Evolutionary conservation across 2,113 vertebrate species (phyloP), one percentile per base, ranked within the genome.

Genomic region (Ramphastos sulfuratus): DNA sequence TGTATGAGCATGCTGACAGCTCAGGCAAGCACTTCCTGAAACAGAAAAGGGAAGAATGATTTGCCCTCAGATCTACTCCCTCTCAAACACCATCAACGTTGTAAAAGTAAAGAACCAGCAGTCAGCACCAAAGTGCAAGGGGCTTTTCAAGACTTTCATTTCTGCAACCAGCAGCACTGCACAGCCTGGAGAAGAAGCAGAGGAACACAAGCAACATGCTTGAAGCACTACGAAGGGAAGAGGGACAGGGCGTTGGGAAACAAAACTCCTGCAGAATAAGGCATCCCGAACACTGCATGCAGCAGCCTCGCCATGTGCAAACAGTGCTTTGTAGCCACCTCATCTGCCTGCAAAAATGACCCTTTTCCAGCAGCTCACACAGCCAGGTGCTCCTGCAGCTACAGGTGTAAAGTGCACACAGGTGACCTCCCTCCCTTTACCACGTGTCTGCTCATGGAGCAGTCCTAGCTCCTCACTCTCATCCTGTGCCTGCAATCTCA

Each of bases 401-500:
- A 24, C 52, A 67, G 37, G 88, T 60, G 44, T 21, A 15, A 17
- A 9, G 63, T 2, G 46, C 4, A 10, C 13, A 2, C 0, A 7
- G 23, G 19, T 17, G 25, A 54, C 9, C 39, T 20, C 59, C 6
- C 35, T 8, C 19, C 18, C 63, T 27, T 13, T 11, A 46, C 61
- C 0, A 0, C 4, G 1, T 33, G 61, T n/a, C 52, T 14, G 30
- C 12, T 12, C 6, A 11, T 39, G 33, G 52, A 31, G 21, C 7
- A 25, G 30, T 74, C 18, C 33, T 19, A 4, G 6, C 61, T 56
- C 59, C 74, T 72, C 2, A 0, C 59, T 72, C 70, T 6, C 9
- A 1, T 35, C 55, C 83, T 19, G 9, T 28, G 46, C 50, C 84
- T 58, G 58, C 52, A 71, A 72, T 10, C 50, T 52, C 39, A 31